These are phyloP conservation scores for Tympanuchus pallidicinctus DNA, from an alignment of 2,113 vertebrate species.

Conservation along the genomic window DNA sequence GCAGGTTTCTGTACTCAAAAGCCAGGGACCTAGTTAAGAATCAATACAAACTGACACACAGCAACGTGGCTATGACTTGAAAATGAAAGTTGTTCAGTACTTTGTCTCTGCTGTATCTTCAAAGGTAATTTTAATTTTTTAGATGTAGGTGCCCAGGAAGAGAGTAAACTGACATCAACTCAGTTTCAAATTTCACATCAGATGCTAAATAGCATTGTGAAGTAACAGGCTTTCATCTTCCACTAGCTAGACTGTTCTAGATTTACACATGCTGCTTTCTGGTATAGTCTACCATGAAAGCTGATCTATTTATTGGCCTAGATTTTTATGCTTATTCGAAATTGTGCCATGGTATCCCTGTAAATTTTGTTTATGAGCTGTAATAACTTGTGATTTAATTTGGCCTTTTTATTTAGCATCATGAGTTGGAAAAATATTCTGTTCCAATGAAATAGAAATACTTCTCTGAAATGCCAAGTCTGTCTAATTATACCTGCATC, in stretches of 20 bases:
- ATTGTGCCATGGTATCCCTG: neutral
- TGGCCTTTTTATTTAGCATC: neutral
- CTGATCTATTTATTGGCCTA: slow-evolving; percentile 70
- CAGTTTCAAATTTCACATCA: slow-evolving; percentile 37
- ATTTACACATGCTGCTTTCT: slow-evolving; percentile 30
- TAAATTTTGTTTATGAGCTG: neutral
- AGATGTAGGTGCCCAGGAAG: slow-evolving; percentile 53
- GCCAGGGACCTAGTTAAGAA: slow-evolving; percentile 37
- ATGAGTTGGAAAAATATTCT: neutral
- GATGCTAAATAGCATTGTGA: slow-evolving; percentile 24
- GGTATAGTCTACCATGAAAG: slow-evolving; percentile 45
- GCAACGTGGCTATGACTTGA: neutral
- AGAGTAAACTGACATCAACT: neutral
- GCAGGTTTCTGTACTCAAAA: neutral
- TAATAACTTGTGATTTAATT: neutral
- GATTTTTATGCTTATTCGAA: slow-evolving; percentile 37
- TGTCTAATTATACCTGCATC: neutral
- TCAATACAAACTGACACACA: neutral
- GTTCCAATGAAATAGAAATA: neutral
- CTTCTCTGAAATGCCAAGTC: neutral
- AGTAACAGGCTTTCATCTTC: slow-evolving; percentile 66
- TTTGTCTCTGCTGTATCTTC: slow-evolving; percentile 41
- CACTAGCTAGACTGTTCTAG: slow-evolving; percentile 63
- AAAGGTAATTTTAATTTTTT: slow-evolving; percentile 43
- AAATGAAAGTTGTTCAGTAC: slow-evolving; percentile 32